Conservation (phyloP, 2,797 vertebrate genomes). For the Podarcis siculus region DNA sequence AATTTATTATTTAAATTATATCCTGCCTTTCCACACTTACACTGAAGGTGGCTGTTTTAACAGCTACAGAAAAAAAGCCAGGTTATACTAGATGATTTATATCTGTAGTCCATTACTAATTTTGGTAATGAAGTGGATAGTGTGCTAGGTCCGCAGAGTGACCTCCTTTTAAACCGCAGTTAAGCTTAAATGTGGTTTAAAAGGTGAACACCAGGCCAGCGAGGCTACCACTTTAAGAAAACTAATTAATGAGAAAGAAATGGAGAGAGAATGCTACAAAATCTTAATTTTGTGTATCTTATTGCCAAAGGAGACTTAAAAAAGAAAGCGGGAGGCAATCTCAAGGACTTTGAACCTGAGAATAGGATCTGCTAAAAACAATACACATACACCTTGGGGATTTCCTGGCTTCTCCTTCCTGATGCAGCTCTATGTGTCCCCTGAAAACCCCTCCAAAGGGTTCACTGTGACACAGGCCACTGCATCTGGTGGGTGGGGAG, state of each 20-base stretch:
- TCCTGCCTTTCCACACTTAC: not conserved
- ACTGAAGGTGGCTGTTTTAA: not conserved
- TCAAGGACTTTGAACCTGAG: not conserved
- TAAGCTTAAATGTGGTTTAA: not conserved
- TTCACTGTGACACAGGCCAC: not conserved
- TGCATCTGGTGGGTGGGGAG: not conserved
- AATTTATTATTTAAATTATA: not conserved
- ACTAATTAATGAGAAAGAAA: too few relatives aligned
- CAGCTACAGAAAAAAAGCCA: not conserved
- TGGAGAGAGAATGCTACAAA: not conserved
- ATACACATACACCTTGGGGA: not conserved
- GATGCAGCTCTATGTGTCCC: not conserved
- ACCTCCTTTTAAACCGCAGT: too few relatives aligned
- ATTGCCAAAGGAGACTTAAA: too few relatives aligned
- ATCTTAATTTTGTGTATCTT: too few relatives aligned
- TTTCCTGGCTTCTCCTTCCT: not conserved
- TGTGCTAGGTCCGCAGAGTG: too few relatives aligned
- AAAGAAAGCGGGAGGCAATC: not conserved
- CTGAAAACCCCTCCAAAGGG: not conserved
- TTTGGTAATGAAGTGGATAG: not conserved
- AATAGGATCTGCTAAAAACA: not conserved
- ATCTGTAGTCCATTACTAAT: not conserved
- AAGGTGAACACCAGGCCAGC: too few relatives aligned
- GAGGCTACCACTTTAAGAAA: not conserved
- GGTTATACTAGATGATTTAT: not conserved